Percentiles rank a stretch among this genome's conserved stretches.
These are phyloP conservation scores for Rousettus madagascariensis DNA, from an alignment of 2,797 vertebrate species.

Conservation along the genomic window DNA sequence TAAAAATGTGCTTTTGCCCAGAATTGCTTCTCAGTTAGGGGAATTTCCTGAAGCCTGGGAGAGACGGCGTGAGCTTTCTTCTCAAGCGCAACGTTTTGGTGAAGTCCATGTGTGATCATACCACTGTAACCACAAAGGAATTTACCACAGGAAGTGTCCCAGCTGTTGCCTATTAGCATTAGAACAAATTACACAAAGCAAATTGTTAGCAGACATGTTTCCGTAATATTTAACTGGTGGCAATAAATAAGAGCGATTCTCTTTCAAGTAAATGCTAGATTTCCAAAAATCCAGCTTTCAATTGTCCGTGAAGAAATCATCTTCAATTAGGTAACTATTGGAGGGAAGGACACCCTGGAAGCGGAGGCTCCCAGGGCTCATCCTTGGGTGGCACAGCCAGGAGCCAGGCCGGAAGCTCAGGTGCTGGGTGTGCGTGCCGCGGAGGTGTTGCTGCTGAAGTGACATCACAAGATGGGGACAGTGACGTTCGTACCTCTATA, in stretches of 20 bases:
- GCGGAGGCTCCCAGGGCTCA: not conserved
- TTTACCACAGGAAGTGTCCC: slow-evolving; percentile 82
- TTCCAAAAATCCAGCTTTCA: slow-evolving; percentile 78
- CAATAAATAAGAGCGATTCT: slow-evolving; percentile 77
- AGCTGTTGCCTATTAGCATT: slow-evolving; percentile 87
- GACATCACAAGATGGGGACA: not conserved
- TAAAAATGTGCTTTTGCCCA: slow-evolving; percentile 16
- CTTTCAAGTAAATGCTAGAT: slow-evolving; percentile 76
- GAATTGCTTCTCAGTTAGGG: slow-evolving; percentile 6
- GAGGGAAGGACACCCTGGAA: not conserved
- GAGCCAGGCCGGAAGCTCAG: not conserved
- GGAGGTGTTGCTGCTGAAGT: not conserved
- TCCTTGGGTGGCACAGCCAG: not conserved
- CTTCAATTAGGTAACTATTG: slow-evolving; percentile 12
- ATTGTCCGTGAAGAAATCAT: slow-evolving; percentile 72
- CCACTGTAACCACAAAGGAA: slow-evolving; percentile 80
- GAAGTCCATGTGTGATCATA: slow-evolving; percentile 79
- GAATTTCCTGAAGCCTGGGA: slow-evolving; percentile 60
- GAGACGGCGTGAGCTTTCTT: slow-evolving; percentile 10
- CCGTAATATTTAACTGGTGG: slow-evolving; percentile 82
- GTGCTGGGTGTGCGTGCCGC: rapidly evolving
- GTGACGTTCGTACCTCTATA: not conserved
- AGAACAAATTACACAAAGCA: slow-evolving; percentile 84
- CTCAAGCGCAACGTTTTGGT: slow-evolving; percentile 61
- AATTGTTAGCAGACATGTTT: slow-evolving; percentile 87